These are phyloP conservation scores for Eulemur rubriventer DNA, from an alignment of 2,797 vertebrate genomes.

Conservation along the genomic window DNA sequence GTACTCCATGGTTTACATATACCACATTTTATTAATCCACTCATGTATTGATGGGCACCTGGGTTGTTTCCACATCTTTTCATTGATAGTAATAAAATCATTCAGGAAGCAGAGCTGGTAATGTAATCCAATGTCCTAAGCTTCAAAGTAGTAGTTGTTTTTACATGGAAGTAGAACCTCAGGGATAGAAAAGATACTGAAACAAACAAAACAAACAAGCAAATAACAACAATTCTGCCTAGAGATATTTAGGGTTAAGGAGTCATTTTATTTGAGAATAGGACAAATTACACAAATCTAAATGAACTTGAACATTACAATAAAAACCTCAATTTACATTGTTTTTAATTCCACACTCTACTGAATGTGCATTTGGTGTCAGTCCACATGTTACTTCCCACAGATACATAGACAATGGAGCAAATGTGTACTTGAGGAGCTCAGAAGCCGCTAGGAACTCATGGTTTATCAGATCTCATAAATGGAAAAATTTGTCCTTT, in stretches of 20 bases:
- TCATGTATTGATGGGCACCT: too few relatives aligned
- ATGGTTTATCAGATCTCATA: background rate
- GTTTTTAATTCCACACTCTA: background rate
- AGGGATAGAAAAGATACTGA: background rate
- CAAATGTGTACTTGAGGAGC: background rate
- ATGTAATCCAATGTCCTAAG: background rate
- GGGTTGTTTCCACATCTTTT: too few relatives aligned
- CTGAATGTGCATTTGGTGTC: background rate
- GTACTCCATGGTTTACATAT: too few relatives aligned
- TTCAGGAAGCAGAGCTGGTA: background rate
- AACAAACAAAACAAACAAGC: background rate
- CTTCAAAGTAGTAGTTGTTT: background rate
- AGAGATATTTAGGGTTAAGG: background rate
- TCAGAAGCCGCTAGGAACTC: background rate
- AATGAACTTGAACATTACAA: background rate
- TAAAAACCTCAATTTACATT: slow-evolving; percentile 6
- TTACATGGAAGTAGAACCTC: background rate
- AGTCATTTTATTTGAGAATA: background rate
- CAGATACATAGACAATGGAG: background rate
- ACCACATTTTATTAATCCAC: too few relatives aligned
- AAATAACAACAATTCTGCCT: background rate
- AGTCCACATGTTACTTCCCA: background rate
- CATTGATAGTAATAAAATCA: background rate
- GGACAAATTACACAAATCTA: background rate
- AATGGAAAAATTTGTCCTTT: background rate